Evolutionary conservation across 2,888 invertebrate genomes (phyloP), one percentile per base, ranked within the genome.

Genomic region (Loripinus fragilis): DNA sequence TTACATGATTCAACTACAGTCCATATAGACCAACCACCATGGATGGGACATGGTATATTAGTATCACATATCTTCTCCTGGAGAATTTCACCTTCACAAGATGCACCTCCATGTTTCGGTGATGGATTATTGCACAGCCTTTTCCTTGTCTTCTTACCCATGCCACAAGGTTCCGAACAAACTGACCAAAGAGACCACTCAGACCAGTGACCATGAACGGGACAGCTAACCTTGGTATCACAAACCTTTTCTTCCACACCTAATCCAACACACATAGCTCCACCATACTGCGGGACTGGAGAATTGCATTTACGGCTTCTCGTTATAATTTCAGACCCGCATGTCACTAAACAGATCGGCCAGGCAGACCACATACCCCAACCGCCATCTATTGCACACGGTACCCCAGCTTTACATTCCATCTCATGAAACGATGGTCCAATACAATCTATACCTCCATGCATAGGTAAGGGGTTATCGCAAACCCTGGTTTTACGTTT

Each of bases 21-120:
- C 82, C 82, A 83, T 2, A 17, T 1, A 7, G 77, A 77, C 82
- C 82, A 83, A 0, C 70, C 77, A 0, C 82, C 82, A 23, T 70
- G 42, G 2, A 78, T 64, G 12, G 79, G 79, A 50, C 79, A 79
- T 2, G 41, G 45, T 38, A 48, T 42, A 1, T 38, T 42, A 0
- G 75, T 68, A 23, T 69, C 48, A 70, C 79, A 79, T 1, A 10
- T 10, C 0, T 50, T 23, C 17, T 76, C 69, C 12, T 75, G 48
- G 15, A 74, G 23, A 0, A 64, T 50, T 5, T 23, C 10, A 20
- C 79, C 79, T 5, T 41, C 50, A 64, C 79, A 79, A 10, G 30
- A 15, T 23, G 42, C 41, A 20, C 79, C 79, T n/a, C 78, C 81
- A 41, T 55, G 72, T 60, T 41, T 69, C 1, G 81, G 81, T 20